Conservation (phyloP, 2,113 vertebrate genomes). For the Rhineura floridana region DNA sequence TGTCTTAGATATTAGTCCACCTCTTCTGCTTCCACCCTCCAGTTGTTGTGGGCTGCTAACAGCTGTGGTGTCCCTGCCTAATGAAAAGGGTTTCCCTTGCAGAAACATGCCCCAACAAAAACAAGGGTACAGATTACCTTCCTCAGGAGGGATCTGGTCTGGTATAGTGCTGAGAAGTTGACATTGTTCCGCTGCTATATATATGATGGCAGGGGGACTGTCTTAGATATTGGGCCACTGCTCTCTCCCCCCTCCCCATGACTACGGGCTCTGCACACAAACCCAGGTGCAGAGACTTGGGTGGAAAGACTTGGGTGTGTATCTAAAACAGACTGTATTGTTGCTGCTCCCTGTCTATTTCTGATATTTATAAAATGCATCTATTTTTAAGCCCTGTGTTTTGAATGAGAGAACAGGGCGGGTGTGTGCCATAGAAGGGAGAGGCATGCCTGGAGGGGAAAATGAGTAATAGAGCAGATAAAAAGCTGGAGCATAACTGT, state of each 20-base stretch:
- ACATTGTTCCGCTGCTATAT: neutral
- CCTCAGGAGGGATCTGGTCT: neutral
- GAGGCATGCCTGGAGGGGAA: conserved; percentile 54
- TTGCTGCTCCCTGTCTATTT: neutral
- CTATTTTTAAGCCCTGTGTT: conserved; percentile 63
- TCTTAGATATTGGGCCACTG: neutral
- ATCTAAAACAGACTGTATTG: neutral
- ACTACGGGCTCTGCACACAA: too few species aligned
- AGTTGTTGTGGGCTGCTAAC: too few species aligned
- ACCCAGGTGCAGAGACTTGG: neutral
- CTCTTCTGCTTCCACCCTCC: too few species aligned
- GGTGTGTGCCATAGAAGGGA: conserved; percentile 55
- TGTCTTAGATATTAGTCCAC: too few species aligned
- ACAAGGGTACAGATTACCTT: too few species aligned
- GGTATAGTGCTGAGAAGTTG: neutral
- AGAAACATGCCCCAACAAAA: neutral
- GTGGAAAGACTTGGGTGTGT: neutral
- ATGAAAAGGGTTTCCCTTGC: neutral
- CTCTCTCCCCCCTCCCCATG: neutral
- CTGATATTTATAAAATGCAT: conserved; percentile 34
- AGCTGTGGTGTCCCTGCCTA: neutral
- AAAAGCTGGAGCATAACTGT: conserved; percentile 69
- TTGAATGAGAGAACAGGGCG: conserved; percentile 53
- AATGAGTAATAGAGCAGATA: conserved; percentile 72
- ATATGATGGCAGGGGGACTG: neutral